These are phyloP conservation scores for Scomber japonicus DNA, from an alignment of 2,113 vertebrate genomes.

Conservation along the genomic window DNA sequence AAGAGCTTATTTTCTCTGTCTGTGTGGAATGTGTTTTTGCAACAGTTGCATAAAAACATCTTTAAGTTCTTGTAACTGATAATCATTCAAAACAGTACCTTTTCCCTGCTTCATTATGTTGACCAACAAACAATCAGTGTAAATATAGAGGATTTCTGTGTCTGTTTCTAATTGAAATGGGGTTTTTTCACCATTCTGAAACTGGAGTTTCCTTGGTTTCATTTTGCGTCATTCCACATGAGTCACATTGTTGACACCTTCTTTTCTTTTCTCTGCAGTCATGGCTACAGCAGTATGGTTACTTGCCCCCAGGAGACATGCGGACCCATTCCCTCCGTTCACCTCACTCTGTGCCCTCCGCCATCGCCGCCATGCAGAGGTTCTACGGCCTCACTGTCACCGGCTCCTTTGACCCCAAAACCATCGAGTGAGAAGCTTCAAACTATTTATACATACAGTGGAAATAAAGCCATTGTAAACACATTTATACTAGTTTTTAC, in stretches of 20 bases:
- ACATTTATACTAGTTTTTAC: not conserved
- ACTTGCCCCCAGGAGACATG: slow-evolving; percentile 93
- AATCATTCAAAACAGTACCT: not conserved
- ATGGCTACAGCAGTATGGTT: slow-evolving; percentile 95
- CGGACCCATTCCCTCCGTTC: slow-evolving; percentile 90
- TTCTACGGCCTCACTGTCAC: slow-evolving; percentile 91
- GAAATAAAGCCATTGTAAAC: not conserved
- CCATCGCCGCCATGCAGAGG: slow-evolving; percentile 91
- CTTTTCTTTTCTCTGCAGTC: slow-evolving; percentile 77
- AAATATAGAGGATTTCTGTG: not conserved
- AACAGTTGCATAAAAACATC: slow-evolving; percentile 36
- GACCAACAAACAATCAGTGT: not conserved
- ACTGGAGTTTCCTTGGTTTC: slow-evolving; percentile 9
- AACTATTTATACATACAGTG: not conserved
- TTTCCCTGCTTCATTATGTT: too few relatives aligned
- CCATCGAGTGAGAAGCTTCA: slow-evolving; percentile 84
- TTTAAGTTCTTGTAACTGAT: slow-evolving; percentile 5
- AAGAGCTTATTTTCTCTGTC: slow-evolving; percentile 50
- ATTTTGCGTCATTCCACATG: slow-evolving; percentile 21
- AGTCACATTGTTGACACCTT: not conserved
- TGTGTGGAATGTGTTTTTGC: slow-evolving; percentile 65
- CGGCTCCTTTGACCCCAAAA: slow-evolving; percentile 85
- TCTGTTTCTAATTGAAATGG: slow-evolving; percentile 20
- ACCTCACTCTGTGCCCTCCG: slow-evolving; percentile 89
- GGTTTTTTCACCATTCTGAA: not conserved